These are phyloP conservation scores for Pollenia griseotomentosa DNA, from an alignment of 2,888 invertebrate species.

Conservation along the genomic window DNA sequence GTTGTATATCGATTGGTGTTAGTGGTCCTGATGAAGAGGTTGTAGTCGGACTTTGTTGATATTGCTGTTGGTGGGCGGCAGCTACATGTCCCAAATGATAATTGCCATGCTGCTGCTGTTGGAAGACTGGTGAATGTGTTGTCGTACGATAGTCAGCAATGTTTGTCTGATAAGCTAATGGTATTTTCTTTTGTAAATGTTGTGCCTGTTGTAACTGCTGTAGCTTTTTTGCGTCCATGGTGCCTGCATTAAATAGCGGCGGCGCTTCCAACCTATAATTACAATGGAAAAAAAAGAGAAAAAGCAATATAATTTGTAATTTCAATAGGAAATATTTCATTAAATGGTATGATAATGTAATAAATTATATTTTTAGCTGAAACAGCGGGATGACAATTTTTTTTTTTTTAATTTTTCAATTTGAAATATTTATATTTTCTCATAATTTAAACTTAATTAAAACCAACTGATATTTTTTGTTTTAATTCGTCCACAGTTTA, in stretches of 20 bases:
- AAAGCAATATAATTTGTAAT: constrained; percentile 18
- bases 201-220: constrained; percentile 83
- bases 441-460: not conserved
- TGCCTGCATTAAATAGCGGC: constrained; percentile 86
- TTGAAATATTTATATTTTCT: too few relatives aligned
- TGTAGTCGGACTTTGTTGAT: constrained; percentile 81
- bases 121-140: constrained; percentile 85
- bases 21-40: constrained; percentile 82
- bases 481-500: not conserved
- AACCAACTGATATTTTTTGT: not conserved
- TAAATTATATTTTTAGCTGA: not conserved
- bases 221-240: constrained; percentile 89
- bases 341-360: not conserved
- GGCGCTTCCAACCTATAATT: constrained; percentile 89
- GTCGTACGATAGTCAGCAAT: constrained; percentile 85
- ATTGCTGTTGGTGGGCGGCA: constrained; percentile 65
- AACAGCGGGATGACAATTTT: not conserved
- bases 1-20: constrained; percentile 82
- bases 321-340: not conserved
- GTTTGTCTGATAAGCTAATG: constrained; percentile 84
- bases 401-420: not conserved
- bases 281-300: constrained; percentile 25
- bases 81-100: constrained; percentile 76
- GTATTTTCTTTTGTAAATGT: constrained; percentile 84
- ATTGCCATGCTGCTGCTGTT: constrained; percentile 77